phyloP scores from a whole-genome alignment of 2,888 invertebrate species.

The Trichopoda pennipes region DNA sequence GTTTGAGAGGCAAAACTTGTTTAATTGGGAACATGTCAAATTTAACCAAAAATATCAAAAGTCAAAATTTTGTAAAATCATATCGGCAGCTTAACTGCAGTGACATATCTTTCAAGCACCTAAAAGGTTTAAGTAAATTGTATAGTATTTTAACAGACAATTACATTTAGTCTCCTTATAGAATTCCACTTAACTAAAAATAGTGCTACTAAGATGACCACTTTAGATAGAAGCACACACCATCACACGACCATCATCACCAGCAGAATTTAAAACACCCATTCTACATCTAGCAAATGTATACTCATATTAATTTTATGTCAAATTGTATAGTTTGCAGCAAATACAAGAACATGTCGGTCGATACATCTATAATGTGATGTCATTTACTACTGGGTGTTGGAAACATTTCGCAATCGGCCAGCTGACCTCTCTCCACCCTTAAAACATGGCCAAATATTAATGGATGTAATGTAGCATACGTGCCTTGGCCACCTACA shows the following conservation, averaged over 20 bases:
- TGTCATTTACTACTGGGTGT: constrained; percentile 46
- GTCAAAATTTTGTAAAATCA: neutral
- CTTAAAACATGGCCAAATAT: constrained; percentile 1
- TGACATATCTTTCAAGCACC: constrained; percentile 43
- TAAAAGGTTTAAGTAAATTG: constrained; percentile 33
- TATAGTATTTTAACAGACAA: constrained; percentile 20
- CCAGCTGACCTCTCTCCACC: constrained; percentile 47
- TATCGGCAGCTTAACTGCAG: constrained; percentile 11
- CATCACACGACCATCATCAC: neutral
- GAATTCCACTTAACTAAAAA: constrained; percentile 62
- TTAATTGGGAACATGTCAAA: constrained; percentile 66
- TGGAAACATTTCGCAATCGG: constrained; percentile 50
- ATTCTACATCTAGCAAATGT: constrained; percentile 12
- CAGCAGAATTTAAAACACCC: constrained; percentile 6
- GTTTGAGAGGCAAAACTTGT: constrained; percentile 17
- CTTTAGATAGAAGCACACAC: constrained; percentile 9
- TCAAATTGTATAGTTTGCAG: constrained; percentile 57
- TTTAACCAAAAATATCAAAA: constrained; percentile 42
- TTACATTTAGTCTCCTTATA: constrained; percentile 1
- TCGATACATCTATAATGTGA: constrained; percentile 62
- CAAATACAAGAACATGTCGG: constrained; percentile 57
- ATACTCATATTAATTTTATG: constrained; percentile 50
- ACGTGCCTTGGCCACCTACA: constrained; percentile 65
- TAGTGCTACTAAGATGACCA: constrained; percentile 63
- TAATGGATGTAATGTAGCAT: constrained; percentile 1